A percentile compares a stretch with the other conserved stretches of the same genome.
Evolutionary conservation across 53 echinoderm and acorn worm genomes (phyloP).

Genomic region (Henricia sp.): DNA sequence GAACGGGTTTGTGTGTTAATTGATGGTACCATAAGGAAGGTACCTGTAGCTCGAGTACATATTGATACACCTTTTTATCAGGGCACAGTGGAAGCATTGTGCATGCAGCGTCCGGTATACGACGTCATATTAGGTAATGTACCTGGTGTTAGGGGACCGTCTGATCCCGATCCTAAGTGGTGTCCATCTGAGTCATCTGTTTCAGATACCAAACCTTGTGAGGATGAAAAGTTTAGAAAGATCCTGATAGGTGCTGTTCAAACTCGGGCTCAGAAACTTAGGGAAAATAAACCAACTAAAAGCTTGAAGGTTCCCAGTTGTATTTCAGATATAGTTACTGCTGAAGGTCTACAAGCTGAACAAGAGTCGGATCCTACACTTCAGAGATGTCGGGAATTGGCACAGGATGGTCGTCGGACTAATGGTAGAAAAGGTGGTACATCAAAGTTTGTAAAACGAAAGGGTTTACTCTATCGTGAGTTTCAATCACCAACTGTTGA

Average conservation of each 20-base stretch:
- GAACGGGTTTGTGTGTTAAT: slow-evolving; percentile 23
- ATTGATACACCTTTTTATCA: slow-evolving; percentile 44
- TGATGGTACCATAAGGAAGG: slow-evolving; percentile 43
- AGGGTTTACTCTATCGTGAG: slow-evolving; percentile 43
- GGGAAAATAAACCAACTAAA: slow-evolving; percentile 16
- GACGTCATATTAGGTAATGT: slow-evolving; percentile 68
- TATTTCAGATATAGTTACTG: slow-evolving; percentile 40
- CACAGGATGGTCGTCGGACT: not conserved
- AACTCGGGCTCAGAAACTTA: slow-evolving; percentile 9
- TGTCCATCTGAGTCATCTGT: not conserved
- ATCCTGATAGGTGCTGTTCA: slow-evolving; percentile 18
- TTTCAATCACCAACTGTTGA: slow-evolving; percentile 41
- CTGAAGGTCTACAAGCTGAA: slow-evolving; percentile 20
- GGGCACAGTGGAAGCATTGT: slow-evolving; percentile 30
- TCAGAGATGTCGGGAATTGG: slow-evolving; percentile 16
- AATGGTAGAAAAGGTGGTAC: not conserved
- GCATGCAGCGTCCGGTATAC: slow-evolving; percentile 60
- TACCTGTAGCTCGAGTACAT: slow-evolving; percentile 16
- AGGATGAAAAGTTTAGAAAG: too few species aligned
- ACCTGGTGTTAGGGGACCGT: slow-evolving; percentile 42
- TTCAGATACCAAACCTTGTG: too few species aligned
- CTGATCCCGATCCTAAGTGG: slow-evolving; percentile 40
- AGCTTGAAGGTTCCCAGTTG: slow-evolving; percentile 42
- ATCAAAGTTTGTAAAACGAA: slow-evolving; percentile 16
- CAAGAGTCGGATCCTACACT: slow-evolving; percentile 50